phyloP scores from a whole-genome alignment of 1,140 invertebrate species.

The Pogonomyrmex californicus region DNA sequence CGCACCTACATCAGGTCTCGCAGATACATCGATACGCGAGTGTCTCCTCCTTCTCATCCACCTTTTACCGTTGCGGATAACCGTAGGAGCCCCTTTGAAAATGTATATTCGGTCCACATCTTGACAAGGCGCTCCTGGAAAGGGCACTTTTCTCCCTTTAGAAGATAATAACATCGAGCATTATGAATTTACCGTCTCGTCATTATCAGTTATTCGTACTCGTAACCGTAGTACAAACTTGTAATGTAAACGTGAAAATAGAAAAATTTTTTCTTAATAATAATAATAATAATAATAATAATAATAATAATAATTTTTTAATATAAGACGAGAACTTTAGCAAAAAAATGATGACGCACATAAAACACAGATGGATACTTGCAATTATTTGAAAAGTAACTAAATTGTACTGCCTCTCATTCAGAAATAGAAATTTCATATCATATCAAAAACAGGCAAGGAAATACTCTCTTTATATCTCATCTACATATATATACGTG shows the following conservation, averaged over 20 bases:
- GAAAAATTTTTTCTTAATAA: neutral
- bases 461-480: conserved; percentile 62
- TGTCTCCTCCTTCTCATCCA: conserved; percentile 35
- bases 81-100: conserved; percentile 67
- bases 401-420: neutral
- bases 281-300: no score
- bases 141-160: conserved; percentile 74
- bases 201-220: conserved; percentile 21
- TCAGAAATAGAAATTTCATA: conserved; percentile 55
- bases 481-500: conserved; percentile 18
- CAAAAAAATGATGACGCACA: neutral
- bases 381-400: conserved; percentile 1
- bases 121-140: conserved; percentile 77
- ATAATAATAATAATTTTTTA: no score
- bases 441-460: conserved; percentile 38
- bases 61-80: conserved; percentile 40
- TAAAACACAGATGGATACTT: neutral
- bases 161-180: conserved; percentile 68
- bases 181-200: conserved; percentile 32
- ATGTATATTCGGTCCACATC: conserved; percentile 76
- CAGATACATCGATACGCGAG: conserved; percentile 69
- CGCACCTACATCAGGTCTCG: conserved; percentile 67
- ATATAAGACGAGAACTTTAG: neutral
- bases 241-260: neutral
- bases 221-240: neutral